Evolutionary conservation across 2,888 invertebrate genomes (phyloP).

Genomic region (Aporophyla nigra): DNA sequence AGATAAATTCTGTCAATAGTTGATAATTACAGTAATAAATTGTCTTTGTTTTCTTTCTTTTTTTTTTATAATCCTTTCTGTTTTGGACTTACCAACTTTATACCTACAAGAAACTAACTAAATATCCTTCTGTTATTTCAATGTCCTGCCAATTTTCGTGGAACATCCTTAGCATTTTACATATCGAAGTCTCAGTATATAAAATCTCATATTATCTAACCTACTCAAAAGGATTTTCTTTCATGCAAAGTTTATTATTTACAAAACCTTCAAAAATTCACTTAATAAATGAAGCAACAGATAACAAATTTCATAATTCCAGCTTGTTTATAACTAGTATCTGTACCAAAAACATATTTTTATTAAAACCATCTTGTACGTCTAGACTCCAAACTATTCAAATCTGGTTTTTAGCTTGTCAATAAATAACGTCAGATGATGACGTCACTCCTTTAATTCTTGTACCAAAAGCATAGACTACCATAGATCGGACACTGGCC

Average conservation of each 20-base stretch:
- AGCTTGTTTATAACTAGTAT: neutral
- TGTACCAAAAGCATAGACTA: constrained; percentile 18
- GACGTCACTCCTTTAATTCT: constrained; percentile 34
- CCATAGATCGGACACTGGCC: constrained; percentile 15
- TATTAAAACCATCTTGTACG: neutral
- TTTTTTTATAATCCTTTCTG: neutral
- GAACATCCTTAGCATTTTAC: neutral
- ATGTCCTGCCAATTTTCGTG: neutral
- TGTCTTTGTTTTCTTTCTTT: neutral
- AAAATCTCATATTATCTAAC: neutral
- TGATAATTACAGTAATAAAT: neutral
- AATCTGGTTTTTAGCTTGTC: constrained; percentile 19
- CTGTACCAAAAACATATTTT: constrained; percentile 6
- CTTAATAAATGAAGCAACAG: neutral
- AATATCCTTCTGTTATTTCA: neutral
- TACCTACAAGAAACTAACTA: neutral
- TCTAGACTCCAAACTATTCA: constrained; percentile 22
- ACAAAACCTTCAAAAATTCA: too few relatives aligned
- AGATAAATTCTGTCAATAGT: neutral
- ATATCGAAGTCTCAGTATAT: neutral
- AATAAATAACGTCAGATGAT: constrained; percentile 38
- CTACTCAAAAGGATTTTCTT: neutral
- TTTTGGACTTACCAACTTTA: neutral
- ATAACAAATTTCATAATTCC: neutral
- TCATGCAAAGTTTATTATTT: neutral